A percentile compares a stretch with the other conserved stretches of the same genome.
phyloP scores from a whole-genome alignment of 92 coral and sea anemone species.

The Siderastrea siderea region DNA sequence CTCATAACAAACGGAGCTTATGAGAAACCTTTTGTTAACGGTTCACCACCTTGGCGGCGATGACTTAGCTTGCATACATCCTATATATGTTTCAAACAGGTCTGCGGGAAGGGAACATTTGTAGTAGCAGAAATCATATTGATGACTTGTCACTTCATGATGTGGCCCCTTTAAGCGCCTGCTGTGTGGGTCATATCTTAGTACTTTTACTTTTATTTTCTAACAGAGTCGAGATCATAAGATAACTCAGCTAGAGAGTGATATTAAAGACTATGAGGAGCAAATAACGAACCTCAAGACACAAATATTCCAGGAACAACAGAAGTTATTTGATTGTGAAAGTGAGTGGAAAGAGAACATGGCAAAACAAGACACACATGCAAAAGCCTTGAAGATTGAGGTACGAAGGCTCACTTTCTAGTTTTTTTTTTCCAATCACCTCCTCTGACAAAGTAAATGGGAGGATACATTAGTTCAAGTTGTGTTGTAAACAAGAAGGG shows the following conservation, averaged over 20 bases:
- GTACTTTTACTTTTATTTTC: neutral
- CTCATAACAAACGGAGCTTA: no score
- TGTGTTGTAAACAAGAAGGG: neutral
- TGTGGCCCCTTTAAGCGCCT: no score
- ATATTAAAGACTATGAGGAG: conserved; percentile 74
- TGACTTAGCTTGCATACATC: no score
- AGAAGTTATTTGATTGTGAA: conserved; percentile 77
- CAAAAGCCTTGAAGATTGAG: conserved; percentile 76
- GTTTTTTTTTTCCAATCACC: neutral
- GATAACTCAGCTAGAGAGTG: conserved; percentile 74
- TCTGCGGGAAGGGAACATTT: no score
- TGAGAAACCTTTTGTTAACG: no score
- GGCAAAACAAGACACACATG: conserved; percentile 67
- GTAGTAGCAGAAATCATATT: no score
- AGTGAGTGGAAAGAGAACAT: conserved; percentile 74
- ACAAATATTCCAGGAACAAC: conserved; percentile 87
- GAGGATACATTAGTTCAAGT: neutral
- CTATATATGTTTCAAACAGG: no score
- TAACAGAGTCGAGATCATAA: conserved; percentile 80
- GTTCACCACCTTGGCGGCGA: no score
- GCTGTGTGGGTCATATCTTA: neutral
- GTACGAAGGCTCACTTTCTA: conserved; percentile 26
- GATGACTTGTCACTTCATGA: no score
- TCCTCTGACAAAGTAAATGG: neutral
- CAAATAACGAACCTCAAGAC: conserved; percentile 76